phyloP scores from a whole-genome alignment of 1,140 invertebrate species.

The Drosophila sucinea region DNA sequence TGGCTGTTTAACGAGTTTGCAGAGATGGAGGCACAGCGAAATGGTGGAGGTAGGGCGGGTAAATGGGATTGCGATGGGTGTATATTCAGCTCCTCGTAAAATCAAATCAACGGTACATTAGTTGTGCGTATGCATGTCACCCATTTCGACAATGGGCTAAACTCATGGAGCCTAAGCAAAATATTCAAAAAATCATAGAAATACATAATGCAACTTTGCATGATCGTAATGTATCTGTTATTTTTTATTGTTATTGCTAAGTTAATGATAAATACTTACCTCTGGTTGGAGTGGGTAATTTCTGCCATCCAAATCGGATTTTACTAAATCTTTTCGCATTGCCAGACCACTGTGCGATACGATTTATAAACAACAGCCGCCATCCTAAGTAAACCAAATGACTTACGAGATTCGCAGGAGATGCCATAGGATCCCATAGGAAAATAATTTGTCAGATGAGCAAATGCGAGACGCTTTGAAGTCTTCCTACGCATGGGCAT shows the following conservation, averaged over 20 bases:
- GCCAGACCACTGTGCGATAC: neutral
- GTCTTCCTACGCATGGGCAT: constrained; percentile 11
- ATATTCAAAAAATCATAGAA: neutral
- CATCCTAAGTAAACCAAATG: constrained; percentile 27
- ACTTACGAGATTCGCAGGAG: constrained; percentile 30
- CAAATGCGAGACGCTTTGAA: constrained; percentile 34
- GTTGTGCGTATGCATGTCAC: constrained; percentile 12
- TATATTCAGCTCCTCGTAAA: constrained; percentile 54
- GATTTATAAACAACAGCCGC: constrained; percentile 10
- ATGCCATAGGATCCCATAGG: constrained; percentile 1
- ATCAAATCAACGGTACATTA: constrained; percentile 73
- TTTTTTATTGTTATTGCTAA: no score
- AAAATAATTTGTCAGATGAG: constrained; percentile 51
- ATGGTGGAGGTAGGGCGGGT: neutral
- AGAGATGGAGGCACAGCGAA: neutral
- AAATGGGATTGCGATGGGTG: constrained; percentile 4
- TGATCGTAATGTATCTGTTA: no score
- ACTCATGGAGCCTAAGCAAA: neutral
- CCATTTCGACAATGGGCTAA: constrained; percentile 29
- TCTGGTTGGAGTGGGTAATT: no score
- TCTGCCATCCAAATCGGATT: neutral
- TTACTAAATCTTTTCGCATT: neutral
- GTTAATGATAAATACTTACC: no score
- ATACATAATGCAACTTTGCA: neutral
- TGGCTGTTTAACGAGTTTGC: constrained; percentile 17